Evolutionary conservation across 1,140 invertebrate species (phyloP).

Genomic region (Lepidurus packardi): DNA sequence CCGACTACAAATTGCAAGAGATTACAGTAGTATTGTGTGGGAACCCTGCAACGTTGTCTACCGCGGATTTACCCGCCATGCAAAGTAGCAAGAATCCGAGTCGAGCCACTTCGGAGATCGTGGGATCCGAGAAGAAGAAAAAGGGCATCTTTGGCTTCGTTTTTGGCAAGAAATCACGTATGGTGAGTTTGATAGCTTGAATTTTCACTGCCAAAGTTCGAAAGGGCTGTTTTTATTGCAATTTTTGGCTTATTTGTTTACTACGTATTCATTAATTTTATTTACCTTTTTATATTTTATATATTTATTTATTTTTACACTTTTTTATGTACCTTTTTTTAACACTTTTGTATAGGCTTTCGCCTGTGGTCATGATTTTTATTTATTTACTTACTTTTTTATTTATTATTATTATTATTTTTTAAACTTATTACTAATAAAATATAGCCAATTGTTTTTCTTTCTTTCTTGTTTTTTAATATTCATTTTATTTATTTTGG

Average conservation of each 20-base stretch:
- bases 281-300: neutral
- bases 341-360: no score
- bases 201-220: neutral
- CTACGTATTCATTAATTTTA: neutral
- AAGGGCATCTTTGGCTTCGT: slow-evolving; percentile 6
- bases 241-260: neutral
- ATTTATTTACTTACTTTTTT: no score
- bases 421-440: no score
- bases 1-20: slow-evolving; percentile 61
- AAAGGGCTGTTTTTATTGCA: neutral
- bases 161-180: neutral
- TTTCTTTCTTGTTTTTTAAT: no score
- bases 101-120: neutral
- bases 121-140: neutral
- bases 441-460: no score
- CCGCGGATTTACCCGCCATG: slow-evolving; percentile 1
- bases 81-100: neutral
- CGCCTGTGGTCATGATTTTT: no score
- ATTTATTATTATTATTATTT: no score
- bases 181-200: neutral
- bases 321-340: no score
- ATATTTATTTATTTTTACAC: no score
- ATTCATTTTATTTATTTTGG: no score
- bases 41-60: neutral
- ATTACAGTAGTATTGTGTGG: slow-evolving; percentile 51